Evolutionary conservation across 2,888 invertebrate species (phyloP), one percentile per base, ranked within the genome.

Genomic region (Luffia ferchaultella): DNA sequence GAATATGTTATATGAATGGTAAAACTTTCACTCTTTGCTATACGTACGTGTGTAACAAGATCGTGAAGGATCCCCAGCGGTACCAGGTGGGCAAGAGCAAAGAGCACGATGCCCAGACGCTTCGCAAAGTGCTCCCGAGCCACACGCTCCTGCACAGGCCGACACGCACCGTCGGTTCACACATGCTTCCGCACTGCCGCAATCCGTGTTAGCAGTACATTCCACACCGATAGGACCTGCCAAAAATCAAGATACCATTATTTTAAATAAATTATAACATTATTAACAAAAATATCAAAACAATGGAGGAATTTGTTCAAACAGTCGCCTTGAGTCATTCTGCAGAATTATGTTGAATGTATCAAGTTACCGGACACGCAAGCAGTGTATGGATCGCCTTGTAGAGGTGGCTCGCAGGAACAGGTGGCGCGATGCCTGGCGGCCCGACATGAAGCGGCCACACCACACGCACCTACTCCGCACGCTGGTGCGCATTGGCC

Each of bases 41-140:
- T 1, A 80, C 90, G 89, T 86, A 95, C 95, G 93, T 86, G 90
- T 93, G 68, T 92, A 94, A 65, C 96, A 96, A 56, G 89, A 87
- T 18, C 90, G 76, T 72, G 95, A 90, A 30, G 96, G 95, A 73
- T 96, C 93, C 54, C 96, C 96, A 49, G 93, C 93, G 80, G 93
- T 94, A 55, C 92, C 93, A 47, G 90, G 87, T 16, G 93, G 93
- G 68, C 96, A 96, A 62, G 87, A 88, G 71, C 96, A 96, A 17
- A 89, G 88, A 2, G 95, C 93, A 57, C 93, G 89, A 66, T 94
- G 95, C 59, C 89, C 87, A 45, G 86, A 83, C 0, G 93, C 90
- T 16, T 89, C 86, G 63, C 96, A 97, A 56, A 92, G 87, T 0
- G 96, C 94, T 55, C 91, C 89, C 9, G 87, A 77, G 47, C 93